Evolutionary conservation across 1,140 invertebrate genomes (phyloP), one percentile per base, ranked within the genome.

Genomic region (Lepidurus apus): DNA sequence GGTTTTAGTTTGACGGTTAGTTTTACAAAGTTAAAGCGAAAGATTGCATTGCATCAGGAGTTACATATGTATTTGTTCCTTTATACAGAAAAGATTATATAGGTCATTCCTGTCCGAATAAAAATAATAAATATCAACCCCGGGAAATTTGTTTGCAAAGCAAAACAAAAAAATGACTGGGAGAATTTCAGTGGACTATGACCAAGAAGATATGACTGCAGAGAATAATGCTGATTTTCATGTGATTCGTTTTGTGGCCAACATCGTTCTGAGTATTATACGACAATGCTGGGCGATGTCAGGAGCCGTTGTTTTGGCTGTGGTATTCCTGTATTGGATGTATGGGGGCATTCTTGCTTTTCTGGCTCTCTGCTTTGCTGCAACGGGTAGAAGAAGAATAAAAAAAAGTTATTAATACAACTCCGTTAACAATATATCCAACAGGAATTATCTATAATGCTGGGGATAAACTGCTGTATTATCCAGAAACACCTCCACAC

Each of bases 381-480:
- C 89, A 42, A 87, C 90, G 85, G 89, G 92, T 93, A 88, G 83
- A 45, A n/a, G n/a, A n/a, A 13, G 42, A 43, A 42, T 42, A 77
- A 5, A 43, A 26, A 24, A 81, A 73, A 73, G 77, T 77, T 76
- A 75, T 74, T 42, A 8, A 73, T 75, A 74, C 77, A 76, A 83
- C 83, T 47, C 82, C 79, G 74, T 75, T 34, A 65, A 43, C 73
- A 26, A 65, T 74, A 53, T 74, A 82, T 43, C 76, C 86, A 86
- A 47, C 83, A 94, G 93, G 90, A 79, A 88, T 94, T 80, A 86
- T 97, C 24, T 97, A 96, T 85, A 90, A 91, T 84, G 90, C 90
- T 47, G 93, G 96, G 85, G 95, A 98, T 85, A 87, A 91, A 80
- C 86, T 97, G 45, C 84, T 98, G 0, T 98, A 94, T 84, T 93